Conservation (phyloP, 2,888 invertebrate species). For the Leucoptera coffeella region DNA sequence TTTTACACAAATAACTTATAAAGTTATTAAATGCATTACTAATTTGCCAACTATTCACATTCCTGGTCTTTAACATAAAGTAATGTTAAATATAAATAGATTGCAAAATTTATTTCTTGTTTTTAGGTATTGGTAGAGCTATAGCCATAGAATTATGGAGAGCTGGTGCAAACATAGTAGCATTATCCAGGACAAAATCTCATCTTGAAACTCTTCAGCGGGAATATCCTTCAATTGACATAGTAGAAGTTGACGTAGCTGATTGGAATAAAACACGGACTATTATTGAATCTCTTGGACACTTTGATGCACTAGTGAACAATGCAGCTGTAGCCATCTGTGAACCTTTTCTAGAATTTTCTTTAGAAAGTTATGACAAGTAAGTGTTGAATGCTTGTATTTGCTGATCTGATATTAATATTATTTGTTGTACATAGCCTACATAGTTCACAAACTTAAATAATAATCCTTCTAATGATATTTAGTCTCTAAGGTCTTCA, state of each 20-base stretch:
- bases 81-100: no score
- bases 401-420: no score
- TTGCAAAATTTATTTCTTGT: no score
- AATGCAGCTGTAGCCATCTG: conserved; percentile 76
- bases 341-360: conserved; percentile 63
- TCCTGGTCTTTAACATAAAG: no score
- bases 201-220: conserved; percentile 59
- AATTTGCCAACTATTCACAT: no score
- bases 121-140: conserved; percentile 65
- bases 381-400: no score
- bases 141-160: conserved; percentile 62
- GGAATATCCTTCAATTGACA: conserved; percentile 57
- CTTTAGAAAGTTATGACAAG: conserved; percentile 66
- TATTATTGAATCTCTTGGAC: conserved; percentile 50
- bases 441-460: no score
- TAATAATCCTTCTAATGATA: no score
- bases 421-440: no score
- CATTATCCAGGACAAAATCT: conserved; percentile 62
- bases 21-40: no score
- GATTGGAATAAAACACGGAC: conserved; percentile 70
- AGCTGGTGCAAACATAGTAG: conserved; percentile 71
- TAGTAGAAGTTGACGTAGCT: conserved; percentile 63
- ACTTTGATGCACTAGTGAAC: conserved; percentile 80
- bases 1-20: no score
- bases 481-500: no score